A percentile compares a stretch with the other conserved stretches of the same genome.
Evolutionary conservation across 2,113 vertebrate species (phyloP).

Genomic region (Syngnathus typhle): DNA sequence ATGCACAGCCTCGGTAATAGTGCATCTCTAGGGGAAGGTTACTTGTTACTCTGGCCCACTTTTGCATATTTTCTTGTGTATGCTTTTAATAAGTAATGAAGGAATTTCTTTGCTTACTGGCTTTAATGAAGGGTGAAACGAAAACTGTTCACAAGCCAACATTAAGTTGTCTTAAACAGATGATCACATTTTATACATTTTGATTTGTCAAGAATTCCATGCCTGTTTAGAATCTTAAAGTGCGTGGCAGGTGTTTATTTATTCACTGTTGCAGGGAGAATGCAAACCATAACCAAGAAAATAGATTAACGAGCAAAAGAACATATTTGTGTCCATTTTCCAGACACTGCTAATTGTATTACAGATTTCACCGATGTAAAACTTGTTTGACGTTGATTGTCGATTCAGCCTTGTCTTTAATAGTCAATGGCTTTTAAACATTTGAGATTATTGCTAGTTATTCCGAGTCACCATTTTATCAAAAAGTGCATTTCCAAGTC

Average conservation of each 20-base stretch:
- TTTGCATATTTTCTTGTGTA: conserved; percentile 2
- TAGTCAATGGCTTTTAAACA: background rate
- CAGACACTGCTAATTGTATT: background rate
- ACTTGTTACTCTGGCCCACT: background rate
- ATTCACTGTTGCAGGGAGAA: conserved; percentile 19
- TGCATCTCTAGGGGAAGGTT: background rate
- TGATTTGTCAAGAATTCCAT: background rate
- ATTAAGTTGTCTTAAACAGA: conserved; percentile 33
- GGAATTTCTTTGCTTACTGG: conserved; percentile 18
- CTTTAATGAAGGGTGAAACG: conserved; percentile 20
- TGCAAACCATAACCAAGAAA: conserved; percentile 8
- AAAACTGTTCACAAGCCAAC: conserved; percentile 9
- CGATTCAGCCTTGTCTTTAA: conserved; percentile 4
- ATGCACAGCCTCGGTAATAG: background rate
- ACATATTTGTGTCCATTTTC: conserved; percentile 17
- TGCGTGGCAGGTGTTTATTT: background rate
- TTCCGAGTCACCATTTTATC: background rate
- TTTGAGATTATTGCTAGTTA: no score
- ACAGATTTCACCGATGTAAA: conserved; percentile 10
- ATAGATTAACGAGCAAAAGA: conserved; percentile 45
- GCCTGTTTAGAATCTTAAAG: background rate
- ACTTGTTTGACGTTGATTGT: conserved; percentile 10
- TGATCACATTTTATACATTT: conserved; percentile 19
- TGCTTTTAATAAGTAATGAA: conserved; percentile 29
- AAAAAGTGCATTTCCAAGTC: background rate